phyloP scores from a whole-genome alignment of 2,888 invertebrate genomes.

The Enoplolaimus lenunculus region DNA sequence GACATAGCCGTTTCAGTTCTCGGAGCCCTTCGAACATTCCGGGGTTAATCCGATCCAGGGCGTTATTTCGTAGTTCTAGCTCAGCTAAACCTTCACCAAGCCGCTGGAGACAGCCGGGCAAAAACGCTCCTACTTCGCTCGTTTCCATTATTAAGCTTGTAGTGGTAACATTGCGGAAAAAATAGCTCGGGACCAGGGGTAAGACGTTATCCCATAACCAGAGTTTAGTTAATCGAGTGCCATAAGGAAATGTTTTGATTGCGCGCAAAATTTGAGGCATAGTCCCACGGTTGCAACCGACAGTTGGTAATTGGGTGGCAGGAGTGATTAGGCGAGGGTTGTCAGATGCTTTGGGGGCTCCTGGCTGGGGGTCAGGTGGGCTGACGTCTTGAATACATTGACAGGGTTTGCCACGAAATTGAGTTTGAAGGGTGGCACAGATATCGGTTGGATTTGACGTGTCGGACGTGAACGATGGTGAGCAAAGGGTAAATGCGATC shows the following conservation, averaged over 20 bases:
- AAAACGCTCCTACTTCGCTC: conserved; percentile 12
- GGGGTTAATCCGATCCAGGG: conserved; percentile 28
- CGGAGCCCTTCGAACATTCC: conserved; percentile 27
- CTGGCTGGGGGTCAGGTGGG: too few species aligned
- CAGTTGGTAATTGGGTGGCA: neutral
- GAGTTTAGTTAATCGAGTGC: conserved; percentile 21
- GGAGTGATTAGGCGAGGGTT: too few species aligned
- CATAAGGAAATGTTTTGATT: conserved; percentile 12
- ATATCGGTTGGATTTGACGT: too few species aligned
- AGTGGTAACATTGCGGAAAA: conserved; percentile 20
- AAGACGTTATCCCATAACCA: conserved; percentile 24
- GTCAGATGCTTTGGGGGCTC: too few species aligned
- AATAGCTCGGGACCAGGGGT: conserved; percentile 11
- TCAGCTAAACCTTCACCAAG: conserved; percentile 26
- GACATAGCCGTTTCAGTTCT: conserved; percentile 29
- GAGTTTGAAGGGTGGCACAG: too few species aligned
- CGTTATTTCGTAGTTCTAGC: conserved; percentile 32
- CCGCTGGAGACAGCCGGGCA: conserved; percentile 27
- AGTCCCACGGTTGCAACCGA: conserved; percentile 21
- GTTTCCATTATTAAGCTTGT: conserved; percentile 21
- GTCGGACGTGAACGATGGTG: too few species aligned
- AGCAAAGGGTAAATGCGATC: too few species aligned
- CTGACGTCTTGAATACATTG: too few species aligned
- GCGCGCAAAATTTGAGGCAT: conserved; percentile 18
- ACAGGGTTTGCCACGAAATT: too few species aligned